Conservation (phyloP, 1,140 invertebrate genomes). For the Centruroides sculpturatus region DNA sequence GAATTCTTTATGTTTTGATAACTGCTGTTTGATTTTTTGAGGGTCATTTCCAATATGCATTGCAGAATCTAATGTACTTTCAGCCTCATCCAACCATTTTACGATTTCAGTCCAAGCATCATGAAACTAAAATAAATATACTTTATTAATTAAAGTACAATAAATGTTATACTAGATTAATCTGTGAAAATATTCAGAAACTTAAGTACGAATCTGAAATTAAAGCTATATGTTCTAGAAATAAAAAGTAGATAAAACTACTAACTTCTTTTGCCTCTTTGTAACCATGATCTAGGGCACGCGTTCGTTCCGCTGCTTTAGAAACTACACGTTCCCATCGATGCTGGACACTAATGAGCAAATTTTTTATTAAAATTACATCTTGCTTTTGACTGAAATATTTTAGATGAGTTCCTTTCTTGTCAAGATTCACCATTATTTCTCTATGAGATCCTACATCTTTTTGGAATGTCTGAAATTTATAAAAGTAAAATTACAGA, state of each 20-base stretch:
- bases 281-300: slow-evolving; percentile 82
- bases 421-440: slow-evolving; percentile 87
- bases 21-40: slow-evolving; percentile 69
- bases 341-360: slow-evolving; percentile 90
- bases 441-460: slow-evolving; percentile 85
- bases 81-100: slow-evolving; percentile 78
- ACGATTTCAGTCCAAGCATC: slow-evolving; percentile 59
- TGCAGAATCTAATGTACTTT: slow-evolving; percentile 41
- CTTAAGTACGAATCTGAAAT: neutral
- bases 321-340: slow-evolving; percentile 93
- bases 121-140: slow-evolving; percentile 43
- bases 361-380: slow-evolving; percentile 94
- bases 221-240: neutral
- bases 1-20: slow-evolving; percentile 87
- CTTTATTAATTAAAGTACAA: too few species aligned
- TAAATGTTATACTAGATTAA: too few species aligned
- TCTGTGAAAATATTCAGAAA: neutral
- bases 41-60: slow-evolving; percentile 59
- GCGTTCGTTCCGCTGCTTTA: slow-evolving; percentile 81
- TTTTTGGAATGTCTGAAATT: slow-evolving; percentile 66
- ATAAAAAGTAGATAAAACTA: neutral
- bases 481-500: too few species aligned
- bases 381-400: slow-evolving; percentile 99
- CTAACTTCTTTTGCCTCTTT: slow-evolving; percentile 73
- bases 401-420: slow-evolving; percentile 92